phyloP scores from a whole-genome alignment of 23 tunicate genomes.

The Trididemnum miniatum region DNA sequence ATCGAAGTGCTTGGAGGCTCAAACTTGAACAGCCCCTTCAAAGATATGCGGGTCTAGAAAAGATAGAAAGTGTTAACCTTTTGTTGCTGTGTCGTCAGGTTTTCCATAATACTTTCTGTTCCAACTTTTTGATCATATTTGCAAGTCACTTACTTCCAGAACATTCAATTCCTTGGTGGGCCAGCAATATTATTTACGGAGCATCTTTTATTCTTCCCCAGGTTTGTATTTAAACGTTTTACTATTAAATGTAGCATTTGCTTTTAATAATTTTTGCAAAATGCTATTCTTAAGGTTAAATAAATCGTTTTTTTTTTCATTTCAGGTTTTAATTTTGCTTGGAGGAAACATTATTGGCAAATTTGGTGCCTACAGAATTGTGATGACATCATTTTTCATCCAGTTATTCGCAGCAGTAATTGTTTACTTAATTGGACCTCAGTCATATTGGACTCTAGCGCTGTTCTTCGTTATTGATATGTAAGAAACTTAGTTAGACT shows the following conservation, averaged over 20 bases:
- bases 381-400: constrained; percentile 59
- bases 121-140: constrained; percentile 81
- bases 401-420: constrained; percentile 48
- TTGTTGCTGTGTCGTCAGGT: too few species aligned
- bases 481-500: constrained; percentile 69
- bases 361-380: constrained; percentile 66
- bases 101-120: constrained; percentile 70
- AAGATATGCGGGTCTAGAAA: too few species aligned
- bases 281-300: too few species aligned
- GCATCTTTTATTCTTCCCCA: constrained; percentile 82
- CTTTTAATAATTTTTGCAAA: too few species aligned
- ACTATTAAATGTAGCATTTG: too few species aligned
- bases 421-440: constrained; percentile 45
- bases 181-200: constrained; percentile 69
- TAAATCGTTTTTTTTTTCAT: too few species aligned
- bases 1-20: too few species aligned
- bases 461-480: constrained; percentile 72
- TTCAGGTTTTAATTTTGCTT: constrained; percentile 50
- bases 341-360: constrained; percentile 65
- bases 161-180: constrained; percentile 50
- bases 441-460: constrained; percentile 41
- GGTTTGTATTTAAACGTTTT: too few species aligned
- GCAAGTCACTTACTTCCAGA: constrained; percentile 72
- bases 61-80: too few species aligned
- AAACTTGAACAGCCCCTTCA: too few species aligned